Conservation (phyloP, 2,888 invertebrate species). For the Netelia fuscicornis region DNA sequence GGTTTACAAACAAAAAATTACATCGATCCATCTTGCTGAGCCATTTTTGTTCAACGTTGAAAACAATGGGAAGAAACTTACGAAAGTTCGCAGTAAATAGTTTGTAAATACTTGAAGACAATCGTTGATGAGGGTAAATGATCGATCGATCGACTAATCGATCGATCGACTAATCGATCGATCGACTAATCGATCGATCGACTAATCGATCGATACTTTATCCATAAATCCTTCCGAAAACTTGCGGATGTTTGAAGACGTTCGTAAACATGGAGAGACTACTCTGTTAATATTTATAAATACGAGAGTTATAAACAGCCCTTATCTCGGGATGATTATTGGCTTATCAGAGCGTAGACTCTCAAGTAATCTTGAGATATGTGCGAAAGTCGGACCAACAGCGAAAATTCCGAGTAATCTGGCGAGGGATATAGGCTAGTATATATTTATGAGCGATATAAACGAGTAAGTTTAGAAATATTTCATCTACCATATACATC, state of each 20-base stretch:
- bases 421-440: not conserved
- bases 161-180: not conserved
- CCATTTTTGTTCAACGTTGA: too few relatives aligned
- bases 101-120: not conserved
- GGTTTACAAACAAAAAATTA: too few relatives aligned
- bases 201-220: not conserved
- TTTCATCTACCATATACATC: not conserved
- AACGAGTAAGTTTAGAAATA: not conserved
- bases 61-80: not conserved
- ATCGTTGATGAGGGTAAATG: not conserved
- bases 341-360: slow-evolving; percentile 2
- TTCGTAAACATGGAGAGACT: not conserved
- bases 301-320: too few relatives aligned
- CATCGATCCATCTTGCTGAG: too few relatives aligned
- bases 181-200: not conserved
- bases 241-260: not conserved
- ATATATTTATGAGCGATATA: not conserved
- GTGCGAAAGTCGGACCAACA: too few relatives aligned
- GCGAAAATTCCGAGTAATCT: too few relatives aligned
- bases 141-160: not conserved
- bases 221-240: not conserved
- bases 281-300: not conserved
- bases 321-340: too few relatives aligned
- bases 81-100: not conserved
- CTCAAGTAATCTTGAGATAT: too few relatives aligned